Evolutionary conservation across 2,113 vertebrate species (phyloP).

Genomic region (Isichthys henryi): DNA sequence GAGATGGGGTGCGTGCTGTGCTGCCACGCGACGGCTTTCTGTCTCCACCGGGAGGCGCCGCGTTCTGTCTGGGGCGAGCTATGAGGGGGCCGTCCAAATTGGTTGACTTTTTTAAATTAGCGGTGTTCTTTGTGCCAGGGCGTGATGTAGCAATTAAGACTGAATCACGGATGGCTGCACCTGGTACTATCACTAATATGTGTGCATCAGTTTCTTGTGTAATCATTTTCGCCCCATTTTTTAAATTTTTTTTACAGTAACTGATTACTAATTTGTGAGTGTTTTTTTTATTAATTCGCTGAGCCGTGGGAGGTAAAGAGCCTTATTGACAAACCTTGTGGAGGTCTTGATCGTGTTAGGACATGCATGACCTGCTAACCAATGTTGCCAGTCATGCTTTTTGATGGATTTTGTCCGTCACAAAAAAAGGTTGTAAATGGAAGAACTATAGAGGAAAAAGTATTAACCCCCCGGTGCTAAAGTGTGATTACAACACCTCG

Average conservation of each 20-base stretch:
- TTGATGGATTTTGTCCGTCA: not conserved
- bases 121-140: not conserved
- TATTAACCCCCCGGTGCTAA: not conserved
- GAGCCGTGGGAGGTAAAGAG: not conserved
- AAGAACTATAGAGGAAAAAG: not conserved
- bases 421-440: not conserved
- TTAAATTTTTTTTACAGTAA: not conserved
- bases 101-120: not conserved
- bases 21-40: slow-evolving; percentile 15
- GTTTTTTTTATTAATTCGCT: not conserved
- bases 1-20: slow-evolving; percentile 7
- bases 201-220: not conserved
- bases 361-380: too few relatives aligned
- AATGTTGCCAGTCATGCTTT: too few relatives aligned
- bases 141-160: not conserved
- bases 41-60: slow-evolving; percentile 11
- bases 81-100: not conserved
- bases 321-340: not conserved
- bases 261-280: not conserved
- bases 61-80: not conserved
- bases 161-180: not conserved
- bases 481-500: not conserved
- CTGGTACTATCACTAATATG: not conserved
- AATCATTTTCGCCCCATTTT: not conserved
- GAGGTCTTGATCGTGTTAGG: not conserved